A percentile compares a stretch with the other conserved stretches of the same genome.
Conservation (phyloP, 2,888 invertebrate genomes). For the Mythimna ferrago region DNA sequence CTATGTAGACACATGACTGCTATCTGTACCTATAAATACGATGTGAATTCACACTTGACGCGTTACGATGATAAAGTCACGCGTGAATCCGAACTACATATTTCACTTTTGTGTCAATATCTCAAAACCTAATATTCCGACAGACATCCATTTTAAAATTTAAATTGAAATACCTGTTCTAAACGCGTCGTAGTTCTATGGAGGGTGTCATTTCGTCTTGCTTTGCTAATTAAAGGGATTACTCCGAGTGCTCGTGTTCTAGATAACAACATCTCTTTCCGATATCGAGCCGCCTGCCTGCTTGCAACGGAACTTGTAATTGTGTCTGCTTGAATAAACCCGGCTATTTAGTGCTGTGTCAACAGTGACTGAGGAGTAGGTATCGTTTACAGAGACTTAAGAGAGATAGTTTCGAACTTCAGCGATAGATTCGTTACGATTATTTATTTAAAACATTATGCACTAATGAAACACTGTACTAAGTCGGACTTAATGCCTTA, state of each 20-base stretch:
- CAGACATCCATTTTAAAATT: neutral
- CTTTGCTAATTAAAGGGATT: slow-evolving; percentile 83
- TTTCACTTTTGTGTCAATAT: neutral
- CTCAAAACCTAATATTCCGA: neutral
- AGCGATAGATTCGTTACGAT: neutral
- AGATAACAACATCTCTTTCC: slow-evolving; percentile 74
- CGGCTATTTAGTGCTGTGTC: slow-evolving; percentile 63
- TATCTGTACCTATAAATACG: neutral
- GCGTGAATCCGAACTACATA: neutral
- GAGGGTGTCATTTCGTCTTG: slow-evolving; percentile 74
- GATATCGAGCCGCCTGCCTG: slow-evolving; percentile 67
- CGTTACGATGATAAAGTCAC: neutral
- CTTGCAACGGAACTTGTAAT: slow-evolving; percentile 72
- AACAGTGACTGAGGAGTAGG: slow-evolving; percentile 57
- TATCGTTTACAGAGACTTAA: slow-evolving; percentile 23
- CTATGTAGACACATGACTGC: slow-evolving; percentile 3
- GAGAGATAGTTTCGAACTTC: neutral
- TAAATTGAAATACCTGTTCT: slow-evolving; percentile 45
- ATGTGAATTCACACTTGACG: neutral
- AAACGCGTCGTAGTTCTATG: slow-evolving; percentile 37
- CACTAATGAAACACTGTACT: too few species aligned
- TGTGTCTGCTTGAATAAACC: slow-evolving; percentile 72
- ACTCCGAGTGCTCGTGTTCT: slow-evolving; percentile 72
- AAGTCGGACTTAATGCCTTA: too few species aligned
- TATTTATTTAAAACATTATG: too few species aligned